phyloP scores from a whole-genome alignment of 2,797 vertebrate species.

The Neolamprologus multifasciatus region DNA sequence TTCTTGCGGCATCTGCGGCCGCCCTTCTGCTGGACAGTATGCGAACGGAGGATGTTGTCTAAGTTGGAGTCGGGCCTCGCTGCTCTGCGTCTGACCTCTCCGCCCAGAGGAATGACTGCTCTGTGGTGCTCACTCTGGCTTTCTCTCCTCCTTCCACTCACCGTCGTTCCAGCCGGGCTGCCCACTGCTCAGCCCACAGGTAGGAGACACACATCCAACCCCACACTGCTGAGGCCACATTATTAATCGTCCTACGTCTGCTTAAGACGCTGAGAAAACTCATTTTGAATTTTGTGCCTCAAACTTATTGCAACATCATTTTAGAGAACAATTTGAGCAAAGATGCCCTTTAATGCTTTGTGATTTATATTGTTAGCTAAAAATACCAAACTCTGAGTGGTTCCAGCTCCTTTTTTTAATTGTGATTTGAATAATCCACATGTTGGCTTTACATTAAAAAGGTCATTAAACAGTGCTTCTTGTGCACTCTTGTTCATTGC shows the following conservation, averaged over 20 bases:
- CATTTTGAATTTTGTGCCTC: neutral
- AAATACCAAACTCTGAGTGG: neutral
- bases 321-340: neutral
- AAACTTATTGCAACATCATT: neutral
- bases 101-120: slow-evolving; percentile 75
- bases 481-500: neutral
- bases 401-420: neutral
- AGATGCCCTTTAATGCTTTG: neutral
- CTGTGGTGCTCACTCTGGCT: slow-evolving; percentile 68
- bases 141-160: slow-evolving; percentile 55
- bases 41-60: slow-evolving; percentile 70
- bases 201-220: neutral
- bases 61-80: slow-evolving; percentile 57
- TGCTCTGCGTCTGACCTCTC: slow-evolving; percentile 52
- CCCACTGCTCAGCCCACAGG: slow-evolving; percentile 58
- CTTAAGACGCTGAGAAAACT: neutral
- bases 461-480: neutral
- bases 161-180: slow-evolving; percentile 67
- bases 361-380: neutral
- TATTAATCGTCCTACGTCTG: neutral
- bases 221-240: neutral
- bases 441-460: neutral
- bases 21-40: slow-evolving; percentile 58
- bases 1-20: slow-evolving; percentile 13
- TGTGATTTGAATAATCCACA: neutral